Evolutionary conservation across 1,140 invertebrate species (phyloP).

Genomic region (Drosophila varians): DNA sequence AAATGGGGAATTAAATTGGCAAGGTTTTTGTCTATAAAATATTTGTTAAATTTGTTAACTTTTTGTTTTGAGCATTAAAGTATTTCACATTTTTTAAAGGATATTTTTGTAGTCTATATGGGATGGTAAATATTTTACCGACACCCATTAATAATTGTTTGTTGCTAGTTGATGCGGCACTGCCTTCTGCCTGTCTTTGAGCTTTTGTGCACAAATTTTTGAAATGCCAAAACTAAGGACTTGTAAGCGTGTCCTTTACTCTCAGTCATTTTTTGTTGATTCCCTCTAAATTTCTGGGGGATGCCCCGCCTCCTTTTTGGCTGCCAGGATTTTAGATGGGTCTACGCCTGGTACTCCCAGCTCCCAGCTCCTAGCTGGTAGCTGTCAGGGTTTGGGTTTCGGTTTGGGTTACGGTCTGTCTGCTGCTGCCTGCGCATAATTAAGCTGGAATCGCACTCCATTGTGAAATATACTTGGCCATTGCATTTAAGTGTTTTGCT

Average conservation of each 20-base stretch:
- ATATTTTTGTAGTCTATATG: neutral
- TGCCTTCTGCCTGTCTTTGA: slow-evolving; percentile 49
- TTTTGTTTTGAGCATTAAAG: too few relatives aligned
- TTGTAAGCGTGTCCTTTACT: slow-evolving; percentile 39
- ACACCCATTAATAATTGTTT: slow-evolving; percentile 55
- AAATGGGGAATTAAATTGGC: too few relatives aligned
- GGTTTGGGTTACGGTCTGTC: slow-evolving; percentile 18
- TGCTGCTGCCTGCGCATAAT: slow-evolving; percentile 62
- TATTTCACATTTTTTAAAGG: neutral
- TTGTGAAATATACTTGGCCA: slow-evolving; percentile 49
- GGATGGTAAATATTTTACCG: too few relatives aligned
- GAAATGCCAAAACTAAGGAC: slow-evolving; percentile 36
- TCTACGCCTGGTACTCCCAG: neutral
- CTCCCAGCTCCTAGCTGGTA: slow-evolving; percentile 4
- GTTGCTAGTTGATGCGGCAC: slow-evolving; percentile 45
- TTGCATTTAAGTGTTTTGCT: slow-evolving; percentile 58
- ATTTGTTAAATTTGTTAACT: too few relatives aligned
- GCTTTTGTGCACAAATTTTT: slow-evolving; percentile 49
- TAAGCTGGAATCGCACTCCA: slow-evolving; percentile 53
- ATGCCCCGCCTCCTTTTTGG: neutral
- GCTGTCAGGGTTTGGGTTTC: slow-evolving; percentile 1
- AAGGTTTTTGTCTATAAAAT: too few relatives aligned
- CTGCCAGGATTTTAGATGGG: slow-evolving; percentile 12
- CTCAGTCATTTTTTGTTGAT: neutral
- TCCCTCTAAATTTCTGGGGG: slow-evolving; percentile 2